phyloP scores from a whole-genome alignment of 2,113 vertebrate species.

The Xiphophorus hellerii region DNA sequence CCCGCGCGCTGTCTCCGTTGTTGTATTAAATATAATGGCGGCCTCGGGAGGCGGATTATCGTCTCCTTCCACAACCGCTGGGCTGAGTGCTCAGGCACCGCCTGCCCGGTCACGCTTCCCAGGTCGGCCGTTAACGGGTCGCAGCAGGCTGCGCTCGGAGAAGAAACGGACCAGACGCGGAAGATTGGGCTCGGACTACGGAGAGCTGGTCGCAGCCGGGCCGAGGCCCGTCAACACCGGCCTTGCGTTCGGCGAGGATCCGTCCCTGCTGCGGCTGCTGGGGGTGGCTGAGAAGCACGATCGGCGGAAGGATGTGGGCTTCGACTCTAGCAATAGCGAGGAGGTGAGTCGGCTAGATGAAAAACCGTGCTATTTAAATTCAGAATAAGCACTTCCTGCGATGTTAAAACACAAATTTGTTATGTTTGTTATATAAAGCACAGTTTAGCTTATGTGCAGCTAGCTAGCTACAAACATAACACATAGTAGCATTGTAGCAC shows the following conservation, averaged over 20 bases:
- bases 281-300: slow-evolving; percentile 81
- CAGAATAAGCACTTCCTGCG: not conserved
- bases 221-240: slow-evolving; percentile 84
- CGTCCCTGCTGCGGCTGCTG: slow-evolving; percentile 82
- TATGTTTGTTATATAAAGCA: slow-evolving; percentile 17
- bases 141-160: slow-evolving; percentile 73
- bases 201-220: slow-evolving; percentile 71
- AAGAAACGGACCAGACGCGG: slow-evolving; percentile 77
- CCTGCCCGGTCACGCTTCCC: slow-evolving; percentile 86
- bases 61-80: slow-evolving; percentile 78
- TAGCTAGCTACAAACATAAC: slow-evolving; percentile 44
- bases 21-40: slow-evolving; percentile 90
- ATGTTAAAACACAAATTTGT: slow-evolving; percentile 3
- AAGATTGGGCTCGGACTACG: slow-evolving; percentile 71
- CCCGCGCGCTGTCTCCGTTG: slow-evolving; percentile 69
- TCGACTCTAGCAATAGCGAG: slow-evolving; percentile 81
- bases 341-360: slow-evolving; percentile 70
- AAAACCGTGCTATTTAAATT: not conserved
- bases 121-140: slow-evolving; percentile 80
- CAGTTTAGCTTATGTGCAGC: slow-evolving; percentile 37
- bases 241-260: slow-evolving; percentile 81
- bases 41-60: slow-evolving; percentile 85
- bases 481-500: not conserved
- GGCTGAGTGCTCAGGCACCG: slow-evolving; percentile 50
- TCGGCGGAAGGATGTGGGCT: slow-evolving; percentile 81